phyloP scores from a whole-genome alignment of 1,140 invertebrate genomes.

The Sweltsa coloradensis region DNA sequence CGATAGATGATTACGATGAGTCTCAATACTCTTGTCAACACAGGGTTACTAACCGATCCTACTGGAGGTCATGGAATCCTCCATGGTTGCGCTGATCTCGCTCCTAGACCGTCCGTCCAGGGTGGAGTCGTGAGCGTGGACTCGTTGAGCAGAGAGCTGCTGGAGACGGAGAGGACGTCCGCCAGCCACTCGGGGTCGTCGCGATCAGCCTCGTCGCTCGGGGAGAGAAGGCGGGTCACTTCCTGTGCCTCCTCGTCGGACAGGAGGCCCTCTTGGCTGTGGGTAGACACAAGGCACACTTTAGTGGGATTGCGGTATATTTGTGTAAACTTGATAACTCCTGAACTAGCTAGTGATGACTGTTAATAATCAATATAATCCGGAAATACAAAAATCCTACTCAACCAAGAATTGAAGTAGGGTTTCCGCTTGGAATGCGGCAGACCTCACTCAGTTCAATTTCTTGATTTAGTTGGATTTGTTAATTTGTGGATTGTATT shows the following conservation, averaged over 20 bases:
- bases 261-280: slow-evolving; percentile 59
- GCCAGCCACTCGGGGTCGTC: slow-evolving; percentile 41
- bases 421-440: no score
- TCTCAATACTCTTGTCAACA: no score
- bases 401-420: no score
- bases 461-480: no score
- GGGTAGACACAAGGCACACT: slow-evolving; percentile 12
- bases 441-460: no score
- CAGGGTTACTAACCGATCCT: no score
- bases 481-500: no score
- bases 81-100: slow-evolving; percentile 20
- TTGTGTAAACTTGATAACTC: no score
- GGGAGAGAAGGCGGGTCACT: slow-evolving; percentile 62
- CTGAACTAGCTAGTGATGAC: no score
- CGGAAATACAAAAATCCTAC: no score
- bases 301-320: background rate
- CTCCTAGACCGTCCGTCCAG: slow-evolving; percentile 31
- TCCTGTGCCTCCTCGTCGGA: slow-evolving; percentile 78
- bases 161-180: slow-evolving; percentile 39
- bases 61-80: slow-evolving; percentile 33
- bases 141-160: slow-evolving; percentile 33
- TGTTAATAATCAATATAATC: no score
- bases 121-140: slow-evolving; percentile 22
- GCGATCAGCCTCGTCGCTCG: slow-evolving; percentile 28
- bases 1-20: no score